These are phyloP conservation scores for Atethmia centrago DNA, from an alignment of 2,888 invertebrate genomes.

Conservation along the genomic window DNA sequence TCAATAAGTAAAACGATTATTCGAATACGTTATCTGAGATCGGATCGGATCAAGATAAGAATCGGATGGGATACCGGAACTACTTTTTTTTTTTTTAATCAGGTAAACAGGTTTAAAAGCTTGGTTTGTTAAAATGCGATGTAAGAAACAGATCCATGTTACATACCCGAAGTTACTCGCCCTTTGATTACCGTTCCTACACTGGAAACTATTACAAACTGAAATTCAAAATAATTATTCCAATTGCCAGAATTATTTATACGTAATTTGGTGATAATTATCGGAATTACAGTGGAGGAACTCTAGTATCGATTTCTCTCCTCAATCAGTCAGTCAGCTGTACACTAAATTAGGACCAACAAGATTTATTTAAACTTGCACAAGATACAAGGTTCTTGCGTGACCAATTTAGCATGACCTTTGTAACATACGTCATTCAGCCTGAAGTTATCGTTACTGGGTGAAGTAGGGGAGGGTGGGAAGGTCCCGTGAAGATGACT, in stretches of 20 bases:
- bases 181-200: conserved; percentile 12
- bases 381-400: conserved; percentile 50
- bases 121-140: background rate
- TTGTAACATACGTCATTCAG: conserved; percentile 15
- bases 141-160: background rate
- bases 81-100: background rate
- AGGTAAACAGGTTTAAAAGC: background rate
- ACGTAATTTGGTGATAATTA: conserved; percentile 43
- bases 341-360: conserved; percentile 30
- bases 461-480: conserved; percentile 8
- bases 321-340: background rate
- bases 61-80: background rate
- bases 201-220: conserved; percentile 19
- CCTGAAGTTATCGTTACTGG: conserved; percentile 19
- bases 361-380: conserved; percentile 68
- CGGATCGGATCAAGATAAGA: background rate
- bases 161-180: background rate
- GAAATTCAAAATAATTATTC: conserved; percentile 39
- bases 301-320: conserved; percentile 27
- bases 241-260: conserved; percentile 41
- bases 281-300: conserved; percentile 4
- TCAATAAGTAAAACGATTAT: background rate
- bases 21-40: background rate
- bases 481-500: conserved; percentile 48
- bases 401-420: conserved; percentile 46